Conservation (phyloP, 2,888 invertebrate genomes). For the Lamellibrachia satsuma region DNA sequence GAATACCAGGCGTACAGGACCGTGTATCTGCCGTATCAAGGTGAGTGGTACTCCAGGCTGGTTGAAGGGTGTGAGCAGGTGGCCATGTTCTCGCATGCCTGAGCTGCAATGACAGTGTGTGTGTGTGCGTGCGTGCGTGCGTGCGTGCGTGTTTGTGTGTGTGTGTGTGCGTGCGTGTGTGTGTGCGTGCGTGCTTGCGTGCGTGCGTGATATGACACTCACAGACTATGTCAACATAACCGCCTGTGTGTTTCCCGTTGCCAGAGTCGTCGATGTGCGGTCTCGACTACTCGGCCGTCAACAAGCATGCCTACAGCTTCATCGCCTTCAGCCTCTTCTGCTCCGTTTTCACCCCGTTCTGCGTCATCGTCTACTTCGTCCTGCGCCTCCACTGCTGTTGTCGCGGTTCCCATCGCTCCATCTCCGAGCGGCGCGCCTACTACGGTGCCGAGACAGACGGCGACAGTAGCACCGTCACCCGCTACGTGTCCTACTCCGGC, state of each 20-base stretch:
- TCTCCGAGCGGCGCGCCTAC: background rate
- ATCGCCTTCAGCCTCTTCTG: background rate
- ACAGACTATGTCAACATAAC: background rate
- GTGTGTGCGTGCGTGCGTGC: background rate
- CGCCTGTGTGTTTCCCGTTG: background rate
- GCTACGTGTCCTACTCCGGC: background rate
- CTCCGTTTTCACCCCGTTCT: background rate
- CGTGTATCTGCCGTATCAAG: background rate
- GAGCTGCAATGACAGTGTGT: background rate
- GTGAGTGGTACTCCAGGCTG: background rate
- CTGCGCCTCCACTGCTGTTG: background rate
- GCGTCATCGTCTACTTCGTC: background rate
- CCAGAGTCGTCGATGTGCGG: background rate
- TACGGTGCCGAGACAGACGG: background rate
- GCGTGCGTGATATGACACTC: background rate
- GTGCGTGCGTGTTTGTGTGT: background rate
- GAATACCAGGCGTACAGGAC: background rate
- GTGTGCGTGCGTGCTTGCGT: background rate
- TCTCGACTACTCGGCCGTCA: conserved; percentile 20
- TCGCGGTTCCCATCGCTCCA: background rate
- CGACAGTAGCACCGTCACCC: background rate
- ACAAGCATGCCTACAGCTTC: background rate
- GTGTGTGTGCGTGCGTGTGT: background rate
- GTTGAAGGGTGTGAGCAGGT: background rate
- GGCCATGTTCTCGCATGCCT: background rate